A percentile compares a stretch with the other conserved stretches of the same genome.
Conservation (phyloP, 1,140 invertebrate species). For the Eupristina koningsbergeri region DNA sequence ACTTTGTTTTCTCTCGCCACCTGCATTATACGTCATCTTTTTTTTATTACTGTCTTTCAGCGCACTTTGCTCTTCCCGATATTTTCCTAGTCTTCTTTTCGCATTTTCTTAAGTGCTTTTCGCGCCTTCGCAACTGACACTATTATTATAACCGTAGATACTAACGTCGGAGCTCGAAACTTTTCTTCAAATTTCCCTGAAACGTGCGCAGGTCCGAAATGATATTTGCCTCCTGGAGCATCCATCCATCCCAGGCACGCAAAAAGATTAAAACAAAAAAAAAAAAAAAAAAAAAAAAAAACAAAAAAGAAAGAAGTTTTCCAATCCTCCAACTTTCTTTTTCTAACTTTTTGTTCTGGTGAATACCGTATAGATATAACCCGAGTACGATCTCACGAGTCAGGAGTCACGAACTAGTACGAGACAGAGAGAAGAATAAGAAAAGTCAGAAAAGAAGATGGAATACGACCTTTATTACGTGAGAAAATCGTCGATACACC, state of each 20-base stretch:
- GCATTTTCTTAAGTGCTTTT: conserved; percentile 39
- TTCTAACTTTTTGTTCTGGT: not conserved
- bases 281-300: too few species aligned
- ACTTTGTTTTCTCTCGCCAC: not conserved
- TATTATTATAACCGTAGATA: not conserved
- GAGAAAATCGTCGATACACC: conserved; percentile 35
- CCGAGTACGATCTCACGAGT: conserved; percentile 20
- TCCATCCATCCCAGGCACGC: not conserved
- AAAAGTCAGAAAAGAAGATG: not conserved
- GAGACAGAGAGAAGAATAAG: not conserved
- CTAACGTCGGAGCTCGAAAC: not conserved
- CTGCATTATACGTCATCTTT: conserved; percentile 27
- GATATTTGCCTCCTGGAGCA: conserved; percentile 17
- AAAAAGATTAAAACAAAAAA: not conserved
- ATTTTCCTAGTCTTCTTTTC: not conserved
- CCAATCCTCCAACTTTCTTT: conserved; percentile 37
- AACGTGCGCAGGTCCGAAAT: not conserved
- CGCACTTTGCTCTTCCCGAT: not conserved
- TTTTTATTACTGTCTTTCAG: conserved; percentile 16
- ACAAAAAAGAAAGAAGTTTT: conserved; percentile 38
- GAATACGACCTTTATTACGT: conserved; percentile 31
- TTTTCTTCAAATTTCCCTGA: conserved; percentile 20
- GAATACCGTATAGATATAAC: not conserved
- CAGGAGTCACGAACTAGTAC: conserved; percentile 12
- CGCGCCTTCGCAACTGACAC: not conserved